Base-by-base conservation (phyloP, 1,140 invertebrate species). In the Latrodectus geometricus region DNA sequence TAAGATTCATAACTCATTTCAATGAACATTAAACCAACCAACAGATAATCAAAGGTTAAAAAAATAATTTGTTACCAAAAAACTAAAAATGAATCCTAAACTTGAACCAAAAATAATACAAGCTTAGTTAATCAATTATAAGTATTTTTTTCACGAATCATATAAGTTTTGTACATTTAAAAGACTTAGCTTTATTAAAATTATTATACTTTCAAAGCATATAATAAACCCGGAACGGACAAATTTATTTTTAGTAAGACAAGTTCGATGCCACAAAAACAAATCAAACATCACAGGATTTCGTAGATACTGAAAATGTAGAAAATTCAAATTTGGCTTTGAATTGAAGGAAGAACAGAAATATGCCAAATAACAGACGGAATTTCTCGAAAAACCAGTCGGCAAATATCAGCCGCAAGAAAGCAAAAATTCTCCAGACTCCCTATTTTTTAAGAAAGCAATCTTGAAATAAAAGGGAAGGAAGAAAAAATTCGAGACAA, bases 391-490 rank as follows among this genome's bases (percentile, higher is more conserved):
- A 73, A 50, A 69, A 69, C 68, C 68, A 15, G 68, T 69, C 68
- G 17, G 11, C 21, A 21, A n/a, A 20, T n/a, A 20, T 23, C 68
- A 9, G 20, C 9, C 4, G 35, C 23, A 73, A 12, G 35, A 73
- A 35, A 73, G 35, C 70, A 73, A 73, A 73, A 73, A 73, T 15
- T 73, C 23, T 50, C 35, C 70, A 73, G 70, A 73, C 70, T 14
- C 23, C 14, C 23, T 73, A 11, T 23, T 73, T 73, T 50, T 15
- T 61, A 61, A 61, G 54, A 17, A 11, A 14, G 54, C 11, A 61
- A 61, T 61, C 48, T 14, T 61, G 17, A 61, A 61, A 61, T 61
- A 61, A 11, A 48, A 48, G 48, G 23, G 70, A 48, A 23, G 70
- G 35, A 11, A 14, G 35, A 73, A 73, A 49, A 73, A 49, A 49